Percentiles rank a stretch among this genome's conserved stretches.
Evolutionary conservation across 2,113 vertebrate genomes (phyloP).

Genomic region (Oostethus manadensis): DNA sequence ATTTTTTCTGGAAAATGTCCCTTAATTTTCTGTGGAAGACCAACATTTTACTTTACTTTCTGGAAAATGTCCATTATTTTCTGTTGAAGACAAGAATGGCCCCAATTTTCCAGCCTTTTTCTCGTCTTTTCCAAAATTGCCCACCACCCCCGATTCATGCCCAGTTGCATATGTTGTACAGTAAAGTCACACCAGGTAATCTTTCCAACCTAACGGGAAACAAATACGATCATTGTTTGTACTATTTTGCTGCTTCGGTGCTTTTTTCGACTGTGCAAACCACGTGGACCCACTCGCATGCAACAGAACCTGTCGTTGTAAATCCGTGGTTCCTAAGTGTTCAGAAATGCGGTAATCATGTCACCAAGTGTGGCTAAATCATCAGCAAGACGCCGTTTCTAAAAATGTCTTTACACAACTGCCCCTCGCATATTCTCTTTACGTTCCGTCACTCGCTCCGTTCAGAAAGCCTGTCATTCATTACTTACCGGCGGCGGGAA

Average conservation of each 20-base stretch:
- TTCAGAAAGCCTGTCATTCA: conserved; percentile 28
- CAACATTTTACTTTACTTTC: too few relatives aligned
- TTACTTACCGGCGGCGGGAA: conserved; percentile 17
- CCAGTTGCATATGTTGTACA: too few relatives aligned
- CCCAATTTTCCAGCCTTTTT: too few relatives aligned
- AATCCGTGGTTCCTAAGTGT: not conserved
- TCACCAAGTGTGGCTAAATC: not conserved
- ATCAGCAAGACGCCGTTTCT: not conserved
- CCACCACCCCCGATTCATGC: too few relatives aligned
- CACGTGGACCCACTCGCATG: not conserved
- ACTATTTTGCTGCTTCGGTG: not conserved
- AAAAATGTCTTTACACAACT: conserved; percentile 10
- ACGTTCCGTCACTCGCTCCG: conserved; percentile 10
- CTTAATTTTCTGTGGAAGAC: too few relatives aligned
- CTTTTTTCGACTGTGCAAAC: not conserved
- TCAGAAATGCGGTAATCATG: conserved; percentile 1
- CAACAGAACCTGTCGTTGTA: not conserved
- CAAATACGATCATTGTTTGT: not conserved
- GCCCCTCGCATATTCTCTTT: not conserved
- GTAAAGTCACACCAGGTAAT: not conserved
- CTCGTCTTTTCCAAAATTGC: too few relatives aligned
- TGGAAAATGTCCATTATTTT: too few relatives aligned
- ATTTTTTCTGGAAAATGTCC: too few relatives aligned
- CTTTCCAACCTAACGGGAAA: not conserved
- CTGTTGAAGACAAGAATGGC: too few relatives aligned